These are phyloP conservation scores for Lydus trimaculatus DNA, from an alignment of 2,888 invertebrate species.

Conservation along the genomic window DNA sequence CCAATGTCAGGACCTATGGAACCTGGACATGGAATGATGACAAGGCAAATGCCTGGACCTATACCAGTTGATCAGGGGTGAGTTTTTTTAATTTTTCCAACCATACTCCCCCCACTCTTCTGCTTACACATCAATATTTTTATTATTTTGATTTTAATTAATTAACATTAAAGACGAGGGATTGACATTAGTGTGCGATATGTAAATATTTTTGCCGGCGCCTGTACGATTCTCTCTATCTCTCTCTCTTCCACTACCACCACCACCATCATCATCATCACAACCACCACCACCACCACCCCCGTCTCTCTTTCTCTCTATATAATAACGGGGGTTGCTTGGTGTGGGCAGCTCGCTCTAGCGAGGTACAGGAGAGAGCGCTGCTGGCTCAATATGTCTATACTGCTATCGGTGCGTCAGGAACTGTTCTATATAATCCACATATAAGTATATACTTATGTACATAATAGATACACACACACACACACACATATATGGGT, in stretches of 20 bases:
- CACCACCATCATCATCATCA: too few species aligned
- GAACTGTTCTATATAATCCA: conserved; percentile 20
- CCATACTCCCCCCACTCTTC: too few species aligned
- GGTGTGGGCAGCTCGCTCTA: conserved; percentile 50
- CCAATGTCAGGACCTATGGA: conserved; percentile 71
- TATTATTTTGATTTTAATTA: conserved; percentile 27
- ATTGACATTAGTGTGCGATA: conserved; percentile 59
- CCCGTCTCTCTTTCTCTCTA: too few species aligned
- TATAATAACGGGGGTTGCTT: conserved; percentile 52
- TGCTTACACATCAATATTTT: conserved; percentile 11
- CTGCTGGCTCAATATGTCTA: conserved; percentile 58
- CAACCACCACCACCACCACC: too few species aligned
- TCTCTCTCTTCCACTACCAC: conserved; percentile 39
- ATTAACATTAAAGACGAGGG: conserved; percentile 36
- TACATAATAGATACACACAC: neutral
- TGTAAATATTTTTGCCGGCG: conserved; percentile 65
- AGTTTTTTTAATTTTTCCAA: conserved; percentile 56
- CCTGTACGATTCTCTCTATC: conserved; percentile 61
- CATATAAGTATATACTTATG: neutral
- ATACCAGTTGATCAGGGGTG: conserved; percentile 83
- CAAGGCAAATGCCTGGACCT: conserved; percentile 71
- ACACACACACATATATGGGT: neutral
- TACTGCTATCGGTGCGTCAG: conserved; percentile 56
- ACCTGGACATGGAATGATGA: conserved; percentile 67
- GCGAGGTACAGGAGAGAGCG: conserved; percentile 51